Base-by-base conservation (phyloP, 30 jellyfish, hydroid and myxozoan species). In the Hydractinia echinata region DNA sequence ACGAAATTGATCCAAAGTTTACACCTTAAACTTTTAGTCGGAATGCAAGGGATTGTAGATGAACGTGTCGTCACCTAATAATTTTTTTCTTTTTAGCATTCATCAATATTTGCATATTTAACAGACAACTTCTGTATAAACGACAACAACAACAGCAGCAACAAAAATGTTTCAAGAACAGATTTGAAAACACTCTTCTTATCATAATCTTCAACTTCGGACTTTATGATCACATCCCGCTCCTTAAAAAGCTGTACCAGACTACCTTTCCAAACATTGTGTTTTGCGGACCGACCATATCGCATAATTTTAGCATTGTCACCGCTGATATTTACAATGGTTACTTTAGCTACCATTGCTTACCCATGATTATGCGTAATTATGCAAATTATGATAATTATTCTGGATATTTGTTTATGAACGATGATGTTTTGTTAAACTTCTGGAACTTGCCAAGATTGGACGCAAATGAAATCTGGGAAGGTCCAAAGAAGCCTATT, bases 401-500 rank as follows among this genome's bases (percentile, higher is more conserved):
- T 79, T 54, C 84, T 4, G 99, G 99, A 1, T 88, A 88, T 76
- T 60, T 94, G 8, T 61, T 88, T 39, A 82, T 88, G 4, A 94
- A 80, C 87, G 99, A 94, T 70, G 99, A 94, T 77, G 91, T 94
- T 30, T 15, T 94, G 64, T 53, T 94, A 68, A 88, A 94, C 60
- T 85, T 68, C 53, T 94, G 99, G 99, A 88, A 90, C 1, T 56
- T 94, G 61, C 49, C 13, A 7, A 67, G 60, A 14, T 61, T 88
- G 56, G 91, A 94, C 77, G 53, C 67, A 13, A 60, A 55, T 19
- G 82, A 84, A 53, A 72, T 94, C 5, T 94, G 97, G 97, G 99
- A 94, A 72, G 96, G 99, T 1, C 99, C 99, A 18, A 84, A 83
- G 51, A 61, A 68, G 61, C 99, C 99, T 6, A 79, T 94, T 6